Base-by-base conservation (phyloP, 2,888 invertebrate genomes). In the Opisthograptis luteolata region DNA sequence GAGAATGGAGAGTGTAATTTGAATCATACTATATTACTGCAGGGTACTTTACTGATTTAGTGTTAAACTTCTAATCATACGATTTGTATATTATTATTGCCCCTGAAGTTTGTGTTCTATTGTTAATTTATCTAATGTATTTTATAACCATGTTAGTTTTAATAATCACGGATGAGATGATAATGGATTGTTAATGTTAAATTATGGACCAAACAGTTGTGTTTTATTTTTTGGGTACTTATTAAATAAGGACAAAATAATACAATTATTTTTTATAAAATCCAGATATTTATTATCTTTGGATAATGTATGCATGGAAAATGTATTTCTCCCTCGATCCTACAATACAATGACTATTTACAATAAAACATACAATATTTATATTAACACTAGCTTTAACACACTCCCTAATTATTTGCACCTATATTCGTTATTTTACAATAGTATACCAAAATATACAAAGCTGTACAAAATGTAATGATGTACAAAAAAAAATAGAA, bases 261-360 rank as follows among this genome's bases (percentile, higher is more conserved):
- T 37, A 58, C 41, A 52, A 58, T 42, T 17, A 32, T 39, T 48
- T 34, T 55, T 62, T 73, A 68, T 43, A 62, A 71, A 77, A 74
- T 75, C 67, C 68, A 72, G 68, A 64, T 60, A 48, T 81, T 79
- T 82, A 79, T 74, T 82, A 68, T 58, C 58, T 70, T 73, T 73
- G 69, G 69, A 77, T 76, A 70, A 63, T 69, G 69, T 68, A 70
- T 67, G 65, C 67, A 67, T 70, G 68, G 69, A 73, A 73, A 71
- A 68, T 67, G 34, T 62, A 66, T 60, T 62, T 58, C 50, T 40
- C 27, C 60, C 52, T 63, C 66, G 63, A 62, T 60, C 60, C 60
- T 68, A 66, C 60, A 68, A 68, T 65, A 64, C 59, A 70, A 62
- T 64, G 58, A 61, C 54, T 72, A 70, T 71, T 48, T 68, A 68